A percentile compares a stretch with the other conserved stretches of the same genome.
These are phyloP conservation scores for Notechis scutatus DNA, from an alignment of 2,113 vertebrate genomes.

Conservation along the genomic window DNA sequence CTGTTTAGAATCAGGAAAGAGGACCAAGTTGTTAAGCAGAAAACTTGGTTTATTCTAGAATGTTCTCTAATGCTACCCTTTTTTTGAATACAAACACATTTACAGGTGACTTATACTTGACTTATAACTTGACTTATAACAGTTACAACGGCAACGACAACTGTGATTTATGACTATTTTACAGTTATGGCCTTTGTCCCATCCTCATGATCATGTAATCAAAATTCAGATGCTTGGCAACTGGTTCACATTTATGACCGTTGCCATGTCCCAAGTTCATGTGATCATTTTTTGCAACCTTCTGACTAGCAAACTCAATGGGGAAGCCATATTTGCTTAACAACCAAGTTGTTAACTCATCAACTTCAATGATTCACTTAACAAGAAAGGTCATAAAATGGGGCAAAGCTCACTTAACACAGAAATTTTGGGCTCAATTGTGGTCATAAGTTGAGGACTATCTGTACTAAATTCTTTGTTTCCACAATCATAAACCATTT, in stretches of 20 bases:
- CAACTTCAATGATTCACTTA: not conserved
- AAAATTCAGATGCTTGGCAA: not conserved
- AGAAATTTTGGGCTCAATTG: not conserved
- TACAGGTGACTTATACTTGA: not conserved
- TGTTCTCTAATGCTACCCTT: slow-evolving; percentile 23
- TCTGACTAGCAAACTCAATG: not conserved
- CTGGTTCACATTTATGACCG: not conserved
- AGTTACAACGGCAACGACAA: not conserved
- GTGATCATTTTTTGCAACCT: not conserved
- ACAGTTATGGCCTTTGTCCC: not conserved
- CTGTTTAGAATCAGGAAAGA: slow-evolving; percentile 27
- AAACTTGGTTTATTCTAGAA: slow-evolving; percentile 32
- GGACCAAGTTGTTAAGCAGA: slow-evolving; percentile 20
- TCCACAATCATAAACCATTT: slow-evolving; percentile 40
- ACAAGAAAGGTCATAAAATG: not conserved
- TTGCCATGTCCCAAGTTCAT: not conserved
- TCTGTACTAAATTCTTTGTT: slow-evolving; percentile 32
- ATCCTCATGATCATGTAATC: not conserved
- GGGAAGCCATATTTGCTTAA: not conserved
- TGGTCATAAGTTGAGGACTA: not conserved
- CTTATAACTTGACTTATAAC: not conserved
- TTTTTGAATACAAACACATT: slow-evolving; percentile 26
- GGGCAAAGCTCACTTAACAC: not conserved
- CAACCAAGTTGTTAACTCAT: not conserved
- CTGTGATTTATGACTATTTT: not conserved